These are phyloP conservation scores for Glossophaga mutica DNA, from an alignment of 2,797 vertebrate genomes.

Conservation along the genomic window DNA sequence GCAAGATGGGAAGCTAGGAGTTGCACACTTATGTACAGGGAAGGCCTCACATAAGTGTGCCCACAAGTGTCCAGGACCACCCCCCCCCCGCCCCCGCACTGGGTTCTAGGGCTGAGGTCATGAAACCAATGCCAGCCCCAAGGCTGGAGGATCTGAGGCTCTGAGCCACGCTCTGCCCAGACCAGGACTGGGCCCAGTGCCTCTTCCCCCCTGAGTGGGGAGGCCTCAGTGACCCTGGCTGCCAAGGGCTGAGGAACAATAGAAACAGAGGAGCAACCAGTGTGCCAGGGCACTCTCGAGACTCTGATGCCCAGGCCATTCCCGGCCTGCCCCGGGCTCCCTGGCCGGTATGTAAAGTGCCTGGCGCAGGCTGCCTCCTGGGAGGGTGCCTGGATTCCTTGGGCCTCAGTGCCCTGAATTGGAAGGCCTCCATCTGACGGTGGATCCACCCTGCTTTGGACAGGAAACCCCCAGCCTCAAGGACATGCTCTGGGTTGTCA, in stretches of 20 bases:
- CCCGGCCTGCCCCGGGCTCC: background rate
- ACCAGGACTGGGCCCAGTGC: background rate
- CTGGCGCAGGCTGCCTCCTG: background rate
- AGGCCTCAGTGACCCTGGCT: background rate
- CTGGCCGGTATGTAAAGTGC: too few relatives aligned
- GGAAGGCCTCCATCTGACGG: background rate
- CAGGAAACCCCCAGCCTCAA: background rate
- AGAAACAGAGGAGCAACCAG: background rate
- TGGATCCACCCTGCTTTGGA: background rate
- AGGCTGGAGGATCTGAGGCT: accelerated
- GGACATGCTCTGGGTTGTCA: background rate
- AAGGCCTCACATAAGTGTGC: background rate
- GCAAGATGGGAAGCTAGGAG: background rate
- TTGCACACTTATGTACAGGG: too few relatives aligned
- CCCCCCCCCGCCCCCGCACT: background rate
- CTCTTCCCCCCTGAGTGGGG: background rate
- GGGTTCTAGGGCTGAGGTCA: background rate
- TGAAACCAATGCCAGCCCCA: background rate
- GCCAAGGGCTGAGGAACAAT: background rate
- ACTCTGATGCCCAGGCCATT: background rate
- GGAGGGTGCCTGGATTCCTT: background rate
- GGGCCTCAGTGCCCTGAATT: background rate
- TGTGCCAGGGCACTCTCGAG: background rate
- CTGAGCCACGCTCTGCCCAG: too few relatives aligned
- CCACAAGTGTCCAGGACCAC: background rate